phyloP scores from a whole-genome alignment of 2,113 vertebrate species.

The Archilochus colubris region DNA sequence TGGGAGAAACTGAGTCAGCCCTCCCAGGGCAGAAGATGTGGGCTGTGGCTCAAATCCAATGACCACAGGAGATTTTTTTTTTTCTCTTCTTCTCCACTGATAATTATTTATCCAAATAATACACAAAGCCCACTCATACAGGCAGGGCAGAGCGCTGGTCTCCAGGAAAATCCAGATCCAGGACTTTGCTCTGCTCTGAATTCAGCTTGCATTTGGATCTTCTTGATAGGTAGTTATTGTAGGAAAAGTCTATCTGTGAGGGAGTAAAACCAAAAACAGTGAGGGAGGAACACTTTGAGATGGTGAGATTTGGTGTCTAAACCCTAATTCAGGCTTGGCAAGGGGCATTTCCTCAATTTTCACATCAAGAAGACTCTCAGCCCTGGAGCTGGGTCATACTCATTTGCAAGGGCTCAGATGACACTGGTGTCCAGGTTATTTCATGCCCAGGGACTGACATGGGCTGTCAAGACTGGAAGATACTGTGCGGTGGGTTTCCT shows the following conservation, averaged over 20 bases:
- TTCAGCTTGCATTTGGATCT: not conserved
- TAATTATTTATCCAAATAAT: not conserved
- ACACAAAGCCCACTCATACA: not conserved
- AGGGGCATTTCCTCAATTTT: not conserved
- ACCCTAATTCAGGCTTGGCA: not conserved
- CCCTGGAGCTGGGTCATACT: not conserved
- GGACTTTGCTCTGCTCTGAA: not conserved
- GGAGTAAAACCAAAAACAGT: not conserved
- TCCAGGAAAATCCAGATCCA: not conserved
- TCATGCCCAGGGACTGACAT: not conserved
- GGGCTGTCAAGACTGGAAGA: not conserved
- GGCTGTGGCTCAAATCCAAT: fast-evolving
- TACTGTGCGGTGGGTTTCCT: not conserved
- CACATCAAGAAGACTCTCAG: not conserved
- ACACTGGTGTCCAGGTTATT: not conserved
- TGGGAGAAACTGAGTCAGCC: not conserved
- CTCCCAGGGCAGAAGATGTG: not conserved
- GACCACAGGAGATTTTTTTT: not conserved
- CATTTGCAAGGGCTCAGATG: not conserved
- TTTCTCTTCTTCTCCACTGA: not conserved
- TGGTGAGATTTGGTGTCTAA: not conserved
- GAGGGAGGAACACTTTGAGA: not conserved
- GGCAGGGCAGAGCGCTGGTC: not conserved
- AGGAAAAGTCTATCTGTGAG: not conserved
- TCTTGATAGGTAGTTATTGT: not conserved